phyloP scores from a whole-genome alignment of 2,113 vertebrate species.

The Phaetusa simplex region DNA sequence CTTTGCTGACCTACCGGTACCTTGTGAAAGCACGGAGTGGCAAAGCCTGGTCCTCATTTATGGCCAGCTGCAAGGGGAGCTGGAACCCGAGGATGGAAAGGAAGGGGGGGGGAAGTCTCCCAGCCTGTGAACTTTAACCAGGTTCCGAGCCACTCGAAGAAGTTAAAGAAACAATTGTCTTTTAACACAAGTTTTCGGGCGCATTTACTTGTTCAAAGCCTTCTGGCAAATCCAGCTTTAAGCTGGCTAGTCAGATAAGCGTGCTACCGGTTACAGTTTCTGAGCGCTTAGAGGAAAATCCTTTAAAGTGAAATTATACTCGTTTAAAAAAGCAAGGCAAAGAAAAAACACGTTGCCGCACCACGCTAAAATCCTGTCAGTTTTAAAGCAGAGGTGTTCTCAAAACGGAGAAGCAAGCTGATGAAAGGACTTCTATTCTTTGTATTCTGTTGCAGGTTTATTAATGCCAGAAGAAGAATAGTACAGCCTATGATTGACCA shows the following conservation, averaged over 20 bases:
- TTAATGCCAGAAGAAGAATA: constrained; percentile 99
- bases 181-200: constrained; percentile 31
- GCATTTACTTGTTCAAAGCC: constrained; percentile 9
- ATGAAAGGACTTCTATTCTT: constrained; percentile 66
- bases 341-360: background rate
- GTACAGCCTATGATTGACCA: constrained; percentile 99
- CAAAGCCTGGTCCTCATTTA: constrained; percentile 97
- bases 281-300: constrained; percentile 30
- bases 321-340: background rate
- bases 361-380: background rate
- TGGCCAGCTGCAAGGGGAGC: constrained; percentile 91
- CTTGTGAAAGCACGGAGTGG: constrained; percentile 92
- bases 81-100: constrained; percentile 77
- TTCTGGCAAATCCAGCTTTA: constrained; percentile 31
- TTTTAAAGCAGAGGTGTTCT: constrained; percentile 16
- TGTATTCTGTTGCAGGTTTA: constrained; percentile 91
- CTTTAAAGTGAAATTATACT: constrained; percentile 34
- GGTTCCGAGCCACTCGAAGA: constrained; percentile 64
- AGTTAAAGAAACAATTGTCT: constrained; percentile 54
- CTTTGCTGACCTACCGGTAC: constrained; percentile 98
- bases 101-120: constrained; percentile 54
- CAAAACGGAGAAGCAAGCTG: constrained; percentile 26
- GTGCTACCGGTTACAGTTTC: background rate
- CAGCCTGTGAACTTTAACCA: constrained; percentile 78
- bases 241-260: background rate